These are phyloP conservation scores for Hydropotes inermis DNA, from an alignment of 2,113 vertebrate species.

Conservation along the genomic window DNA sequence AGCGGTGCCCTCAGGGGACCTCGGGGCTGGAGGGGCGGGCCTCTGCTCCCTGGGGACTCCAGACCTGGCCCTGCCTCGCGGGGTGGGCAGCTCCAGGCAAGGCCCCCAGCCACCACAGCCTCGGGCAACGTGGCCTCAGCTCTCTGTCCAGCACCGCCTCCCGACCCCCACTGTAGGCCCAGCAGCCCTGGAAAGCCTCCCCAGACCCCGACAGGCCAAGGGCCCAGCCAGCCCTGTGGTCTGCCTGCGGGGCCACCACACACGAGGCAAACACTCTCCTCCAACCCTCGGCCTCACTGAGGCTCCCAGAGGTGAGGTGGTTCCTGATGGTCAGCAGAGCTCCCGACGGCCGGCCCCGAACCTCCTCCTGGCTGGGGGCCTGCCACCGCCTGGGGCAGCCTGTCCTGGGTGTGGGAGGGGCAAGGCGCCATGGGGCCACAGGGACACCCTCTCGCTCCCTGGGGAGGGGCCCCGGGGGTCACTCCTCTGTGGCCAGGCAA, in stretches of 20 bases:
- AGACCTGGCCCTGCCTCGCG: not conserved
- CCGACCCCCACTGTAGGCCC: accelerated
- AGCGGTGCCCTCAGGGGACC: not conserved
- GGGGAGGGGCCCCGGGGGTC: not conserved
- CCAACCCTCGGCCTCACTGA: accelerated
- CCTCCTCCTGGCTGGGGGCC: not conserved
- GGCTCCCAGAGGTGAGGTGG: not conserved
- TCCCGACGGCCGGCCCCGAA: not conserved
- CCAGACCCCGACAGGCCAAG: not conserved
- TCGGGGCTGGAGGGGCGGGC: not conserved
- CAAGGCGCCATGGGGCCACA: accelerated
- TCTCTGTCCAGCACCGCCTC: not conserved
- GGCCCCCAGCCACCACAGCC: not conserved
- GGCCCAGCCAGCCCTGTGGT: accelerated
- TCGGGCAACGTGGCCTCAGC: not conserved
- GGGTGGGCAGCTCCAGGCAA: not conserved
- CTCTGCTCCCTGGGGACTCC: not conserved
- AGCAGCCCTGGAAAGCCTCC: not conserved
- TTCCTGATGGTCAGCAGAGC: not conserved
- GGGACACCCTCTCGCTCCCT: not conserved
- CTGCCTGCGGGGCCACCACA: accelerated
- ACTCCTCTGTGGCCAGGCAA: not conserved
- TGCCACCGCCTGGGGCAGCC: not conserved
- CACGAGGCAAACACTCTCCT: not conserved
- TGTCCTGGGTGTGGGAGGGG: not conserved